Evolutionary conservation across 1,140 invertebrate genomes (phyloP), one percentile per base, ranked within the genome.

Genomic region (Lepidotrigona ventralis): DNA sequence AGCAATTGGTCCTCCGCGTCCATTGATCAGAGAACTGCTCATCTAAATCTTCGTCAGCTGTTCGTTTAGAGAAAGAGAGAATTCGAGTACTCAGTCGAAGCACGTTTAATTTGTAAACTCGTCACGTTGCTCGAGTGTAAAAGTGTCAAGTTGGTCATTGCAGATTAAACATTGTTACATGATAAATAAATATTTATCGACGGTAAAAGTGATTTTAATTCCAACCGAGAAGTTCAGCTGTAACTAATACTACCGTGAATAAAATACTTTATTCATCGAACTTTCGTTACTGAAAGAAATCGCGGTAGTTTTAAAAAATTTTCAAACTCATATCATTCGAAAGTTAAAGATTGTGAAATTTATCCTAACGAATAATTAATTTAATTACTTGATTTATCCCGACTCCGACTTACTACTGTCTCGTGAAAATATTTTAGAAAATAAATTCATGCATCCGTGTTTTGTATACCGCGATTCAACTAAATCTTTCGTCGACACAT

Each of bases 21-120:
- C 53, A 81, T 75, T 75, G 51, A 81, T 66, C 71, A 75, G 29
- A 29, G 29, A 75, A 56, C 60, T 81, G 54, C n/a, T 64, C 60
- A 66, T 77, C 46, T 77, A 75, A 68, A 75, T 68, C 60, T 81
- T 51, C 19, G 39, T 6, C 26, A 39, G 73, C 17, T 39, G 21
- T 26, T 56, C 12, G 23, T 2, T 73, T 21, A 46, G 0, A 8
- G 39, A 46, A 8, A 58, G 26, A n/a, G 71, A 21, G 29, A 64
- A 39, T 17, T 54, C 6, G 15, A 63, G 56, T 26, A 33, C 4
- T n/a, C 29, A n/a, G 54, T 66, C 26, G 15, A n/a, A 46, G n/a
- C 15, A n/a, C 29, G 39, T 81, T 68, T 81, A 29, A 68, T 66
- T 74, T 66, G 33, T 46, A 3, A 26, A 64, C 74, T 74, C n/a